A percentile compares a stretch with the other conserved stretches of the same genome.
phyloP scores from a whole-genome alignment of 2,113 vertebrate species.

The Albula glossodonta region DNA sequence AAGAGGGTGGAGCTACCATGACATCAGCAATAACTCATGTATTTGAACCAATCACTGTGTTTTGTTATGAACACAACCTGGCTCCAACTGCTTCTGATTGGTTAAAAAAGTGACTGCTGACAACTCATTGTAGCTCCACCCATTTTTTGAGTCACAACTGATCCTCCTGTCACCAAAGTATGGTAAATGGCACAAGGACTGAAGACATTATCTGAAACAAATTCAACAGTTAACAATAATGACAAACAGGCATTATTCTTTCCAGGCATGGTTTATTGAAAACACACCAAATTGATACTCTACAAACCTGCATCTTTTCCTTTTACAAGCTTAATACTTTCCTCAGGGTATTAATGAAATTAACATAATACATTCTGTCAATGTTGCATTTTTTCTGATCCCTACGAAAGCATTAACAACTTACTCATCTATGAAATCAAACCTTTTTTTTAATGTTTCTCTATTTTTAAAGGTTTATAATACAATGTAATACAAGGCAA shows the following conservation, averaged over 20 bases:
- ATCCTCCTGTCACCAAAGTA: too few relatives aligned
- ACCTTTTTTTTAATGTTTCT: slow-evolving; percentile 61
- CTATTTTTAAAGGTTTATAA: slow-evolving; percentile 79
- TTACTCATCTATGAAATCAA: slow-evolving; percentile 74
- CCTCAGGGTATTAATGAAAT: slow-evolving; percentile 87
- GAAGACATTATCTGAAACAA: background rate
- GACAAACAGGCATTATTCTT: slow-evolving; percentile 48
- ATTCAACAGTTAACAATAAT: background rate
- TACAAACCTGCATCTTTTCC: slow-evolving; percentile 85
- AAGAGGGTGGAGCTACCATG: too few relatives aligned
- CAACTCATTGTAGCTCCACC: too few relatives aligned
- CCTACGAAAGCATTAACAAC: slow-evolving; percentile 79
- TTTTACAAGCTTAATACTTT: slow-evolving; percentile 85
- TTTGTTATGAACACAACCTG: too few relatives aligned
- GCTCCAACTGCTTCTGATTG: too few relatives aligned
- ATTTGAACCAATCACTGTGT: too few relatives aligned
- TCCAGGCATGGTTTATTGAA: slow-evolving; percentile 97
- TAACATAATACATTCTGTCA: slow-evolving; percentile 89
- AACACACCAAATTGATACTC: slow-evolving; percentile 93
- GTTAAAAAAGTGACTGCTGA: too few relatives aligned
- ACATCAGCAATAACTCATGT: too few relatives aligned
- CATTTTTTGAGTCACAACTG: too few relatives aligned
- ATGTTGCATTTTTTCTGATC: slow-evolving; percentile 74
- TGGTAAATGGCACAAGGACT: background rate
- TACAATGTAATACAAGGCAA: slow-evolving; percentile 90